phyloP scores from a whole-genome alignment of 2,797 vertebrate genomes.

The Apodemus agrarius region DNA sequence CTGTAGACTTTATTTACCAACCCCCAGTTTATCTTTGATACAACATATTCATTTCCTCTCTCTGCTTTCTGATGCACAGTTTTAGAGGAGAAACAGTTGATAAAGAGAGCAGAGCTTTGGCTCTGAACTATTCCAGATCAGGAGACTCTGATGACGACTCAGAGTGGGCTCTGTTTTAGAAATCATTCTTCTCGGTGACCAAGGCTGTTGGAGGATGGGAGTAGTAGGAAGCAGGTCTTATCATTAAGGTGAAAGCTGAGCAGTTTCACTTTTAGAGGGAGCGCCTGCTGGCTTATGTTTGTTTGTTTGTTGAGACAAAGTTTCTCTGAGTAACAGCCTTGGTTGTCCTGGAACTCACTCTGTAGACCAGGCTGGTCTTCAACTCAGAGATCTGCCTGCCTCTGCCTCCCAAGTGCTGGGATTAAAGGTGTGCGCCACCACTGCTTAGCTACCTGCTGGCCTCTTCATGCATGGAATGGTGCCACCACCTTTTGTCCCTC shows the following conservation, averaged over 20 bases:
- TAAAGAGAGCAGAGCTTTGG: background rate
- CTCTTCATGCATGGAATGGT: background rate
- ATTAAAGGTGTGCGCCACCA: background rate
- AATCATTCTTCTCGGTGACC: background rate
- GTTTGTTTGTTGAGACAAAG: background rate
- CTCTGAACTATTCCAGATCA: background rate
- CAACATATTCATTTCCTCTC: background rate
- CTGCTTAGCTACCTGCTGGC: background rate
- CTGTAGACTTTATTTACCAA: background rate
- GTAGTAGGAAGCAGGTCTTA: background rate
- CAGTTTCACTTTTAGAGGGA: conserved; percentile 9
- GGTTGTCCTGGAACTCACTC: background rate
- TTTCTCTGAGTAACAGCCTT: background rate
- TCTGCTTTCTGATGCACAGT: background rate
- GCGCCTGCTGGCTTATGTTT: background rate
- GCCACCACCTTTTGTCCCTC: background rate
- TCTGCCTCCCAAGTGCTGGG: background rate
- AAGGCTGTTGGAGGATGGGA: background rate
- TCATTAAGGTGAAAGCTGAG: background rate
- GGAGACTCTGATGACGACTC: background rate
- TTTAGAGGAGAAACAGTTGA: conserved; percentile 13
- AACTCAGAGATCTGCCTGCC: background rate
- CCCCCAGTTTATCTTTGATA: background rate
- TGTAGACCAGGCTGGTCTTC: background rate
- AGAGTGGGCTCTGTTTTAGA: background rate